Conservation (phyloP, 2,888 invertebrate genomes). For the Druceiella hillmani region DNA sequence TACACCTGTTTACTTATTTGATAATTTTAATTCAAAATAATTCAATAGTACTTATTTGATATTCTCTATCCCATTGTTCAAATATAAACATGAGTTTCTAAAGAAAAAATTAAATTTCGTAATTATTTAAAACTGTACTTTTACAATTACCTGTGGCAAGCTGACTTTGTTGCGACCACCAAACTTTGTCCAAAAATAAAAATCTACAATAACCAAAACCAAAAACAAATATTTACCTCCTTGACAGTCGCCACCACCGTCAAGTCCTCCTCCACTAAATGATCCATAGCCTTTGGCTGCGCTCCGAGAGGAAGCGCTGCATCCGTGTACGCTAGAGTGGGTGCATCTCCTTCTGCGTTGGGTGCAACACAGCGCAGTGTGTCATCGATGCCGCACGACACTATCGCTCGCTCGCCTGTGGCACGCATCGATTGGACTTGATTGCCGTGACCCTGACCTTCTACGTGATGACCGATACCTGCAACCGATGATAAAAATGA, state of each 20-base stretch:
- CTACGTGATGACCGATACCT: slow-evolving; percentile 80
- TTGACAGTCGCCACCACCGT: slow-evolving; percentile 81
- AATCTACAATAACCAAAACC: too few species aligned
- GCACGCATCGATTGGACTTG: slow-evolving; percentile 89
- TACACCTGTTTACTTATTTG: too few species aligned
- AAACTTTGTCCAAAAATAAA: too few species aligned
- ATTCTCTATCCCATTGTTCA: too few species aligned
- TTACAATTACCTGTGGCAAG: too few species aligned
- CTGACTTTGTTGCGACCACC: too few species aligned
- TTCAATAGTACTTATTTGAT: too few species aligned
- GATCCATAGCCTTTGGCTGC: slow-evolving; percentile 84
- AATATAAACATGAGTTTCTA: too few species aligned
- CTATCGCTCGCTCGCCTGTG: slow-evolving; percentile 57
- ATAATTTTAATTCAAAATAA: too few species aligned
- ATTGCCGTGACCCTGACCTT: slow-evolving; percentile 88
- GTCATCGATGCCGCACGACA: slow-evolving; percentile 94
- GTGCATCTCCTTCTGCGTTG: slow-evolving; percentile 45
- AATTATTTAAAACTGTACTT: too few species aligned
- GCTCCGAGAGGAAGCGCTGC: slow-evolving; percentile 74
- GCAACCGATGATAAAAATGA: slow-evolving; percentile 12
- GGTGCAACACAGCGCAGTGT: slow-evolving; percentile 62
- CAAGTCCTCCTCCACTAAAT: slow-evolving; percentile 62
- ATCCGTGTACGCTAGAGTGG: slow-evolving; percentile 62
- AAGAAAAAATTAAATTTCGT: too few species aligned
- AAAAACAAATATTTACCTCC: slow-evolving; percentile 68